Percentiles rank a stretch among this genome's conserved stretches.
Evolutionary conservation across 1,140 invertebrate species (phyloP).

Genomic region (Lucilia sericata): DNA sequence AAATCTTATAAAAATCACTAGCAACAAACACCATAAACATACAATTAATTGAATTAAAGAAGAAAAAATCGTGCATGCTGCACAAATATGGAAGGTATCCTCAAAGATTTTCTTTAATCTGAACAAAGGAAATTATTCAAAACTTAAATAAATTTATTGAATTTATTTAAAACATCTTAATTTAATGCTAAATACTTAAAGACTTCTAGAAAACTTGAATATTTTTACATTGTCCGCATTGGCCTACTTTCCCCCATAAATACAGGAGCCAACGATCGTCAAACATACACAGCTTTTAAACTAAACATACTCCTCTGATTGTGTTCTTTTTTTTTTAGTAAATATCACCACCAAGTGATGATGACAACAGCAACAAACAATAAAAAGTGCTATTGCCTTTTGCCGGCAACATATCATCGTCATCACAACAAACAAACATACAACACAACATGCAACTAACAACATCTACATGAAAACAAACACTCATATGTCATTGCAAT

Average conservation of each 20-base stretch:
- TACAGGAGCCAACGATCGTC: neutral
- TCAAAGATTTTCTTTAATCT: neutral
- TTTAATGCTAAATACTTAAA: too few species aligned
- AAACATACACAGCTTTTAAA: neutral
- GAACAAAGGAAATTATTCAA: too few species aligned
- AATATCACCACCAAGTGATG: neutral
- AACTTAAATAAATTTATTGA: too few species aligned
- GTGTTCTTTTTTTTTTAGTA: too few species aligned
- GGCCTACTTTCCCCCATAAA: too few species aligned
- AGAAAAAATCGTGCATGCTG: neutral
- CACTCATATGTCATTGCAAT: constrained; percentile 26
- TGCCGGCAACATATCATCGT: constrained; percentile 18
- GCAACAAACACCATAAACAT: constrained; percentile 20
- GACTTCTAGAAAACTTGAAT: too few species aligned
- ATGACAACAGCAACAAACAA: constrained; percentile 1
- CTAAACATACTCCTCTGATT: neutral
- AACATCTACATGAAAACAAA: constrained; percentile 23
- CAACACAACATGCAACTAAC: neutral
- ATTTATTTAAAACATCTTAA: too few species aligned
- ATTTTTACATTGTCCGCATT: too few species aligned
- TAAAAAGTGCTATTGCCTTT: constrained; percentile 11
- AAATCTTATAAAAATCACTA: neutral
- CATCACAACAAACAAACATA: neutral
- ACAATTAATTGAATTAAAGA: constrained; percentile 15
- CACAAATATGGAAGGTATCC: neutral